These are phyloP conservation scores for Medauroidea extradentata DNA, from an alignment of 1,140 invertebrate genomes.

Conservation along the genomic window DNA sequence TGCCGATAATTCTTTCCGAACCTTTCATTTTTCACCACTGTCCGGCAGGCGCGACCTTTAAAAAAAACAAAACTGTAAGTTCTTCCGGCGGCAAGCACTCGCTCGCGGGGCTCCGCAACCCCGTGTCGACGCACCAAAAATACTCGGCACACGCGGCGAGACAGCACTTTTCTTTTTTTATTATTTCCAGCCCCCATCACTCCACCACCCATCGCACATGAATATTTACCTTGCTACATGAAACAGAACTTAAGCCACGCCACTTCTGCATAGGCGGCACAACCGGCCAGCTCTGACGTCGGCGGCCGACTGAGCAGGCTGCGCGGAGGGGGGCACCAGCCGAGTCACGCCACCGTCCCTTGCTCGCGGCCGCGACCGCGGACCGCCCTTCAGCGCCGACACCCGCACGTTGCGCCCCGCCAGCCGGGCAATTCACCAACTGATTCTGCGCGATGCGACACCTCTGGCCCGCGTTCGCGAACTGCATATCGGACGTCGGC, in stretches of 20 bases:
- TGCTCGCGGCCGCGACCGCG: neutral
- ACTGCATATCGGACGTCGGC: too few species aligned
- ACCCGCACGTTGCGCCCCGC: neutral
- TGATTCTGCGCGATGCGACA: too few species aligned
- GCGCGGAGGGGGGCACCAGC: constrained; percentile 1
- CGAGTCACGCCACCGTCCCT: neutral
- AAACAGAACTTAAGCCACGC: constrained; percentile 46
- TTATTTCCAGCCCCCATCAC: too few species aligned
- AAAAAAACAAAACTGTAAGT: too few species aligned
- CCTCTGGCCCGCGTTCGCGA: too few species aligned
- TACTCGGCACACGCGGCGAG: too few species aligned
- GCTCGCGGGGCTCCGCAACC: too few species aligned
- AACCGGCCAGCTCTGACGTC: constrained; percentile 52
- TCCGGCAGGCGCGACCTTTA: too few species aligned
- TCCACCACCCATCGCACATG: neutral
- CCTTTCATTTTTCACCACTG: neutral
- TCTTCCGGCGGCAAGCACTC: too few species aligned
- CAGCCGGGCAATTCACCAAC: neutral
- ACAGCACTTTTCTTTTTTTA: too few species aligned
- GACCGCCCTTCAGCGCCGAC: neutral
- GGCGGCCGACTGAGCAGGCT: constrained; percentile 45
- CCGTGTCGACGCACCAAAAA: too few species aligned
- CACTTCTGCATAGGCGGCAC: constrained; percentile 48
- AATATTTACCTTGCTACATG: constrained; percentile 52
- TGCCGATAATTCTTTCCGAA: constrained; percentile 12